phyloP scores from a whole-genome alignment of 2,113 vertebrate genomes.

The Eretmochelys imbricata region DNA sequence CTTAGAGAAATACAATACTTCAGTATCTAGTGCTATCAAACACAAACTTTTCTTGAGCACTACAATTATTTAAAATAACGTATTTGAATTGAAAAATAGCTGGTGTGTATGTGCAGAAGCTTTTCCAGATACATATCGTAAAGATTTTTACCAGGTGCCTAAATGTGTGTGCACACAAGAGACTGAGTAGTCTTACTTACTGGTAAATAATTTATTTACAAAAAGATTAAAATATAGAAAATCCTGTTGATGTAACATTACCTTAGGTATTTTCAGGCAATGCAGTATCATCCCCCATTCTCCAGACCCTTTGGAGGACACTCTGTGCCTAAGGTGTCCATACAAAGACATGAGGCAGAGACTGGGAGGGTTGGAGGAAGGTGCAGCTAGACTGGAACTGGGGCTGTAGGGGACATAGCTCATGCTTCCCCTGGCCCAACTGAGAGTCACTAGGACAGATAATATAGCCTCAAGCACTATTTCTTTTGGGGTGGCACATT shows the following conservation, averaged over 20 bases:
- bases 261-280: background rate
- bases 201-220: background rate
- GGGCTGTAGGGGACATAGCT: background rate
- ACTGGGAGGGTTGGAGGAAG: background rate
- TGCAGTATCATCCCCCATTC: background rate
- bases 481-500: background rate
- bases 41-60: constrained; percentile 6
- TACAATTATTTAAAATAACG: constrained; percentile 25
- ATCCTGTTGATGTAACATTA: background rate
- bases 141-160: constrained; percentile 26
- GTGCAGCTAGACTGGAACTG: background rate
- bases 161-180: background rate
- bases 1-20: constrained; percentile 38
- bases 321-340: background rate
- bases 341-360: background rate
- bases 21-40: constrained; percentile 4
- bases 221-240: background rate
- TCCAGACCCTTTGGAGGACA: background rate
- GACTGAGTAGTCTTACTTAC: background rate
- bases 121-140: constrained; percentile 12
- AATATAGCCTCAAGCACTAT: background rate
- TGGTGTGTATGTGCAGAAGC: background rate
- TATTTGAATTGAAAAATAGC: background rate
- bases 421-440: background rate
- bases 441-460: background rate